Conservation (phyloP, 2,797 vertebrate species). For the Ara ararauna region DNA sequence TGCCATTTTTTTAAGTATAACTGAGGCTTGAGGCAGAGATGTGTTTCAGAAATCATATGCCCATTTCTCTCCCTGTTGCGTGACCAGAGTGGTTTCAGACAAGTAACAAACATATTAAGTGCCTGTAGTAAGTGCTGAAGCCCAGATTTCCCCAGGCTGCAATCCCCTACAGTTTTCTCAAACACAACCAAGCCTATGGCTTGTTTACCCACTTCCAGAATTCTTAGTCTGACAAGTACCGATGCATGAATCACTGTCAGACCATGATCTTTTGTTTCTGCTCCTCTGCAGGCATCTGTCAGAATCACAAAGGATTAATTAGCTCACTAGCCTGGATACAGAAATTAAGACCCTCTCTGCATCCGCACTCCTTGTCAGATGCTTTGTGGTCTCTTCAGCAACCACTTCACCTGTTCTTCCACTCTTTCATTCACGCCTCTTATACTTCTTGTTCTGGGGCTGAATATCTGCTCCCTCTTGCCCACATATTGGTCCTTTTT, state of each 20-base stretch:
- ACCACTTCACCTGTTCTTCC: not conserved
- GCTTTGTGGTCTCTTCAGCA: not conserved
- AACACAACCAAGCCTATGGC: not conserved
- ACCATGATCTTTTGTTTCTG: constrained; percentile 23
- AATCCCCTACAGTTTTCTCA: not conserved
- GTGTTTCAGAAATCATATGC: not conserved
- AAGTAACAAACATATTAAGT: not conserved
- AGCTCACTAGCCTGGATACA: not conserved
- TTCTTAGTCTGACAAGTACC: constrained; percentile 3
- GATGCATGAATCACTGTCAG: constrained; percentile 45
- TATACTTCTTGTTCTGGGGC: not conserved
- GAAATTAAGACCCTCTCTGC: not conserved
- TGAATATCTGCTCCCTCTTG: not conserved
- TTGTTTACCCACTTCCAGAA: constrained; percentile 41
- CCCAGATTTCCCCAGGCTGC: not conserved
- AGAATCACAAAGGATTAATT: constrained; percentile 42
- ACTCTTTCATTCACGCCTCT: not conserved
- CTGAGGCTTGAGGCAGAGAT: not conserved
- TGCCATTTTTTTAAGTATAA: not conserved
- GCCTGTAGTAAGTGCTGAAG: not conserved
- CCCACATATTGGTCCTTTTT: not conserved
- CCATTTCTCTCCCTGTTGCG: not conserved
- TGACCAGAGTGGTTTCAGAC: not conserved
- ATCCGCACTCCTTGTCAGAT: accelerated
- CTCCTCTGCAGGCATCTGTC: not conserved